phyloP scores from a whole-genome alignment of 2,888 invertebrate species.

The Hemistola chrysoprasaria region DNA sequence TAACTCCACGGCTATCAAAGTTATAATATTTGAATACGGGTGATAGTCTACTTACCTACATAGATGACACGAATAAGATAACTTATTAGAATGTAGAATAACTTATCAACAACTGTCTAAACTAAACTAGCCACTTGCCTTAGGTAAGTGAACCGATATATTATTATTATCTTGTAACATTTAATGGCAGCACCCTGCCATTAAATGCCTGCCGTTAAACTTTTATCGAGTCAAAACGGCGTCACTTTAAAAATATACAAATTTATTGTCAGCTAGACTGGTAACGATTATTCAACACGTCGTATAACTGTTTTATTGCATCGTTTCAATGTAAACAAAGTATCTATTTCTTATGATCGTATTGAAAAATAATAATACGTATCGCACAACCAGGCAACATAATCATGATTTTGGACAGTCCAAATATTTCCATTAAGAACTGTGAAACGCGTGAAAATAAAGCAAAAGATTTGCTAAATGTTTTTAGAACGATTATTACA shows the following conservation, averaged over 20 bases:
- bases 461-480: too few species aligned
- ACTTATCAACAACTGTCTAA: constrained; percentile 9
- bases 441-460: too few species aligned
- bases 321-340: constrained; percentile 72
- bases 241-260: constrained; percentile 80
- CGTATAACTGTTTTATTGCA: constrained; percentile 77
- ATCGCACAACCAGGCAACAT: too few species aligned
- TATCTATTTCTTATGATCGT: constrained; percentile 58
- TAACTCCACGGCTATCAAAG: too few species aligned
- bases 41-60: too few species aligned
- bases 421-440: too few species aligned
- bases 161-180: constrained; percentile 27
- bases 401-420: too few species aligned
- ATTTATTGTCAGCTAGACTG: constrained; percentile 80
- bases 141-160: background rate
- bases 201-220: constrained; percentile 80
- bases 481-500: too few species aligned
- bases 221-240: constrained; percentile 79
- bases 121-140: constrained; percentile 10
- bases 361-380: too few species aligned
- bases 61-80: too few species aligned
- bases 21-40: too few species aligned
- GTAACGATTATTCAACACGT: constrained; percentile 80
- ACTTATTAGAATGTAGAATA: too few species aligned
- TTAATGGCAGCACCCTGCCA: constrained; percentile 70